These are phyloP conservation scores for Drosophila grimshawi DNA, from an alignment of 1,140 invertebrate species.

Conservation along the genomic window DNA sequence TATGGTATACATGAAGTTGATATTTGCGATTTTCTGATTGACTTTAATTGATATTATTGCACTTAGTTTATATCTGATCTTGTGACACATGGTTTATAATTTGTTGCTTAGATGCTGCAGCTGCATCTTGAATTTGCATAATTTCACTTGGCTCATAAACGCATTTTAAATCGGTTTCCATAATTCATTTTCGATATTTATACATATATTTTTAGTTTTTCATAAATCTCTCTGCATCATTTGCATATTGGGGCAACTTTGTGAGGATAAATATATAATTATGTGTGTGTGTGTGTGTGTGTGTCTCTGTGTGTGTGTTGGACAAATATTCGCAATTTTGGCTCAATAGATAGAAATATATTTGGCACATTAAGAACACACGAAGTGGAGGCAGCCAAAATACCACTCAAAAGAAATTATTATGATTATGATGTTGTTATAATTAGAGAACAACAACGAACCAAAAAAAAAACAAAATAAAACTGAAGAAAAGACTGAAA, in stretches of 20 bases:
- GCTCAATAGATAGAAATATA: constrained; percentile 73
- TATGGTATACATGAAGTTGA: too few species aligned
- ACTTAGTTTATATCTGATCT: neutral
- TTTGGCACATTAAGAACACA: constrained; percentile 76
- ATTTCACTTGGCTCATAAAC: constrained; percentile 7
- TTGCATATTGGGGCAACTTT: constrained; percentile 28
- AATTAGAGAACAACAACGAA: constrained; percentile 75
- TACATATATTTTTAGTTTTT: constrained; percentile 1
- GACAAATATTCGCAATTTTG: constrained; percentile 51
- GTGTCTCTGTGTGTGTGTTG: constrained; percentile 34
- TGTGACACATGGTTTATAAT: neutral
- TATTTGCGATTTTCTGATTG: neutral
- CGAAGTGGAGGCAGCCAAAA: constrained; percentile 62
- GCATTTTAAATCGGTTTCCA: constrained; percentile 32
- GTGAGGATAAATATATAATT: constrained; percentile 1
- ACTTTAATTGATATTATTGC: neutral
- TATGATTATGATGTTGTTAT: constrained; percentile 82
- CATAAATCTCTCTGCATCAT: constrained; percentile 42
- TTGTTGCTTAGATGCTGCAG: constrained; percentile 2
- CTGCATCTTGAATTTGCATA: constrained; percentile 13
- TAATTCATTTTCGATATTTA: constrained; percentile 23
- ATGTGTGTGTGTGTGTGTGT: constrained; percentile 7
- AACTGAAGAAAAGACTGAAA: constrained; percentile 49
- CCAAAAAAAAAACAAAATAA: neutral
- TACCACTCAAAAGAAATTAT: constrained; percentile 66